Conservation (phyloP, 2,113 vertebrate genomes). For the Pao palembangensis region DNA sequence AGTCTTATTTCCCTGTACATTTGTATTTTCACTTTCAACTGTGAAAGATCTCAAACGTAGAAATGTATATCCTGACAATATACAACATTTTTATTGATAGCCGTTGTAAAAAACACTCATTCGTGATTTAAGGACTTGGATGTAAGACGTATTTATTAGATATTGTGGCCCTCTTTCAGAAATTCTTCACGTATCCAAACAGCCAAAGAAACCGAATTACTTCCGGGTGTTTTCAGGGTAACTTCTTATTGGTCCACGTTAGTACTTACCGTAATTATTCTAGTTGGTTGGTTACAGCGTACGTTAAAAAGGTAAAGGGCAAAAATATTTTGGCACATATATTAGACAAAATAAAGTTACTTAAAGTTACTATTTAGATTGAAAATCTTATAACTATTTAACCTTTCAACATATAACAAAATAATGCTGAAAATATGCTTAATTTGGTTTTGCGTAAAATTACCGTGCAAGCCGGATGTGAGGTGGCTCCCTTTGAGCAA, state of each 20-base stretch:
- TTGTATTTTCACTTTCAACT: too few species aligned
- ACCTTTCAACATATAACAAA: rapidly evolving
- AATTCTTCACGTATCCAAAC: neutral
- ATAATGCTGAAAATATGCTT: too few species aligned
- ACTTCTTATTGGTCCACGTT: slow-evolving; percentile 66
- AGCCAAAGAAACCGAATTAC: neutral
- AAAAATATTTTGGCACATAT: too few species aligned
- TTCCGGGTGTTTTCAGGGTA: neutral
- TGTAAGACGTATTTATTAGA: too few species aligned
- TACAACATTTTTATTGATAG: too few species aligned
- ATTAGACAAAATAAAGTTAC: neutral
- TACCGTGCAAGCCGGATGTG: slow-evolving; percentile 70
- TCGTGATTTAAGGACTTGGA: too few species aligned
- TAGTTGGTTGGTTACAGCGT: neutral
- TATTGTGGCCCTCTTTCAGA: too few species aligned
- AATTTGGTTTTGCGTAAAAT: slow-evolving; percentile 16
- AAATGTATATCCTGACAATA: too few species aligned
- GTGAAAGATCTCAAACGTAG: too few species aligned
- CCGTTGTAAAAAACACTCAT: too few species aligned
- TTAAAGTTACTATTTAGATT: neutral
- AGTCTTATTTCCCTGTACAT: too few species aligned
- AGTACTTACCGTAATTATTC: slow-evolving; percentile 50
- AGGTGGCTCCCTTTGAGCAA: slow-evolving; percentile 72
- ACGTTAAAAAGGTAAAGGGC: neutral
- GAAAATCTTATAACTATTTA: too few species aligned